Base-by-base conservation (phyloP, 2,888 invertebrate genomes). In the Chouioia cunea region DNA sequence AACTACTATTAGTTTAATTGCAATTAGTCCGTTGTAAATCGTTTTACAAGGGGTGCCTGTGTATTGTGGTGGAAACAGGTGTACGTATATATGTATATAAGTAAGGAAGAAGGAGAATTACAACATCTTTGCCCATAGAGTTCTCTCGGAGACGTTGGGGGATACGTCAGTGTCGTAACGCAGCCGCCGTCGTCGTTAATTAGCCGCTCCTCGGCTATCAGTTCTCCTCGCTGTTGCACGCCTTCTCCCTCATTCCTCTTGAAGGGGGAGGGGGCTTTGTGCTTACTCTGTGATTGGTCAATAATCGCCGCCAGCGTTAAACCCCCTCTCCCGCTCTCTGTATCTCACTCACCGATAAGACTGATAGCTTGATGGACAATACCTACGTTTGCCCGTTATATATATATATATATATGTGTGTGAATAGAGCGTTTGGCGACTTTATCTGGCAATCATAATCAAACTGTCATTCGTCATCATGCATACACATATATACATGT, bases 161-260 rank as follows among this genome's bases (percentile, higher is more conserved):
- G 81, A 83, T 83, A 83, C 80, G 80, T 80, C 79, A 79, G 80
- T 83, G 83, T 82, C 83, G 78, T 76, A 10, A 12, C 36, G 36
- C 10, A 36, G 36, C 36, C 36, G 36, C 36, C 36, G 36, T 12
- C 36, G 36, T 1, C 36, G 36, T 36, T 36, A 36, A 36, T 36
- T 36, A 36, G 4, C 36, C 36, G 36, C 36, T 36, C 36, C 36
- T 36, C 36, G 36, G 36, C 36, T 36, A 36, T 36, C 36, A 36
- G 36, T 36, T 36, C 36, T 36, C 36, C 8, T 44, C 20, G n/a
- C 20, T 27, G 78, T 77, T 76, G 80, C 77, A 79, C 79, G 78
- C 77, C 18, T n/a, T 12, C 12, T 2, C 10, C 8, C 44, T 14
- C 44, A 3, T 20, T 10, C 2, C 56, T 16, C 27, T 12, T 44